Evolutionary conservation across 2,888 invertebrate species (phyloP).

Genomic region (Arrhopalites spinosus): DNA sequence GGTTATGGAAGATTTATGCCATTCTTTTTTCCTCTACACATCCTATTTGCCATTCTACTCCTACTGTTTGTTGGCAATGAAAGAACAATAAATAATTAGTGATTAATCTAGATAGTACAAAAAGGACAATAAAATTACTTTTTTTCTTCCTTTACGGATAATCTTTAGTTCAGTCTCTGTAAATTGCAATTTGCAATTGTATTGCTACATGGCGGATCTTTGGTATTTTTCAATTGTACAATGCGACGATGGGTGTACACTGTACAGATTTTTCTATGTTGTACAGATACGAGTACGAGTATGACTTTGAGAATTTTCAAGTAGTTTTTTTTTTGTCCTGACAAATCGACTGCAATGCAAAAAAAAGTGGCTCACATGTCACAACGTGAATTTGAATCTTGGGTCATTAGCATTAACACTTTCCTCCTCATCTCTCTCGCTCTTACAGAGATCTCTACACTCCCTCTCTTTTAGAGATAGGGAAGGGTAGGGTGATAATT

Average conservation of each 20-base stretch:
- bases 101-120: constrained; percentile 1
- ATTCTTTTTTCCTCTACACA: background rate
- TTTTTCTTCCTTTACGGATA: constrained; percentile 1
- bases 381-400: background rate
- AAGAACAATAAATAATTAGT: constrained; percentile 3
- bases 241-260: background rate
- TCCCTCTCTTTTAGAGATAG: background rate
- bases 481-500: background rate
- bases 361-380: background rate
- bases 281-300: background rate
- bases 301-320: background rate
- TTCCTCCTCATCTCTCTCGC: background rate
- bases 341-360: background rate
- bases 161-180: no score
- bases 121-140: background rate
- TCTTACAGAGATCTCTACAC: background rate
- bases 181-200: no score
- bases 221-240: background rate
- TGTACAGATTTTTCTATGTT: background rate
- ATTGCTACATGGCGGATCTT: no score
- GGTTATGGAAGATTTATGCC: background rate
- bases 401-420: background rate
- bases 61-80: background rate
- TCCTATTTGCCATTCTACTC: background rate
- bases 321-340: background rate